Conservation (phyloP, 2,888 invertebrate genomes). For the Aproaerema taeniolella region DNA sequence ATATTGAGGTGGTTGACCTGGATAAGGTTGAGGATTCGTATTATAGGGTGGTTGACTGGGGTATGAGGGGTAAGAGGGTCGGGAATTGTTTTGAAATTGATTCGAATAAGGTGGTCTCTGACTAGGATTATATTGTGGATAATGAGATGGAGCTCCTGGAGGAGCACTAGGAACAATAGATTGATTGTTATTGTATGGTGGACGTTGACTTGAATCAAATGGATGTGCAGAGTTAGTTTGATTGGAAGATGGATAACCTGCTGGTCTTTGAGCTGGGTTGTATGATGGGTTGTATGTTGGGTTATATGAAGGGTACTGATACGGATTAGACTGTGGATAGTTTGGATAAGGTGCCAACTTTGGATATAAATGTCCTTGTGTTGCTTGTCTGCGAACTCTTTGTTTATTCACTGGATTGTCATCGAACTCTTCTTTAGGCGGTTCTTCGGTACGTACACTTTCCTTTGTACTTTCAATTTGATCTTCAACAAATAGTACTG, state of each 20-base stretch:
- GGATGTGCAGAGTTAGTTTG: neutral
- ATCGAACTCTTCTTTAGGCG: neutral
- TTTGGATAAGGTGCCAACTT: conserved; percentile 26
- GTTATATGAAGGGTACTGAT: conserved; percentile 1
- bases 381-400: conserved; percentile 32
- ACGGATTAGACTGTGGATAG: neutral
- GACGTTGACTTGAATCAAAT: neutral
- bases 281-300: neutral
- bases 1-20: neutral
- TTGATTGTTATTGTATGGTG: neutral
- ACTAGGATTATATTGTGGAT: neutral
- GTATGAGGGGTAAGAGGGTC: conserved; percentile 4
- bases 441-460: neutral
- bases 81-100: conserved; percentile 5
- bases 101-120: neutral
- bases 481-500: conserved; percentile 4
- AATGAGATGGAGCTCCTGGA: neutral
- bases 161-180: no score
- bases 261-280: neutral
- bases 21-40: no score
- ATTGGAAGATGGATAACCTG: neutral
- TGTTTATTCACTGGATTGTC: no score
- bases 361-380: conserved; percentile 32
- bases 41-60: no score
- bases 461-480: neutral